Base-by-base conservation (phyloP, 2,797 vertebrate species). In the Neosilurus mollespiculum region DNA sequence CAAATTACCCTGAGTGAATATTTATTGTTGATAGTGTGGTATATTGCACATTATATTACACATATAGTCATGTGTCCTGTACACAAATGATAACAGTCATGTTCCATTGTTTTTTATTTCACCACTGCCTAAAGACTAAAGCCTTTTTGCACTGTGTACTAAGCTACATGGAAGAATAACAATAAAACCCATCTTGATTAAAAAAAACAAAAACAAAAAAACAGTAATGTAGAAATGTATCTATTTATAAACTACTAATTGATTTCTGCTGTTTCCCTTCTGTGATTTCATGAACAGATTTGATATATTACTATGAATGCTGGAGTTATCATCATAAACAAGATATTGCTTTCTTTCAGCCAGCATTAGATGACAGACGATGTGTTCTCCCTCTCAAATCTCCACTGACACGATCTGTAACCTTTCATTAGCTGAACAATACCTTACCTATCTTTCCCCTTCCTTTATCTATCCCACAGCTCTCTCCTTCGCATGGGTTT, bases 341-440 rank as follows among this genome's bases (percentile, higher is more conserved):
- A 62, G 59, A 64, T 62, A 18, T 16, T 78, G 59, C 37, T 49
- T 3, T 10, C 1, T 56, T 61, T 43, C 2, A 43, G 58, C 11
- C 58, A n/a, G 20, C 20, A 62, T 24, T 62, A 71, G 18, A 80
- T 72, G 58, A 51, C 54, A 76, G 76, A 61, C 16, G 54, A 54
- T 67, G n/a, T 86, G 26, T 51, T 80, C 15, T 54, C 54, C 18
- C 12, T 64, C 54, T 81, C 51, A 78, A 53, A 77, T 59, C 66
- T 12, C 75, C 67, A 56, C 70, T 59, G 58, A 73, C 62, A 53
- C 20, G 49, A 70, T 18, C 65, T 65, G 24, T 67, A 78, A 70
- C 73, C 56, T 81, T 81, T 84, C 37, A 84, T 81, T 43, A 72
- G 22, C 43, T 59, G 24, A 79, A 81, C 75, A 84, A 85, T 62